These are phyloP conservation scores for Tiliacea aurago DNA, from an alignment of 2,888 invertebrate species.

Conservation along the genomic window DNA sequence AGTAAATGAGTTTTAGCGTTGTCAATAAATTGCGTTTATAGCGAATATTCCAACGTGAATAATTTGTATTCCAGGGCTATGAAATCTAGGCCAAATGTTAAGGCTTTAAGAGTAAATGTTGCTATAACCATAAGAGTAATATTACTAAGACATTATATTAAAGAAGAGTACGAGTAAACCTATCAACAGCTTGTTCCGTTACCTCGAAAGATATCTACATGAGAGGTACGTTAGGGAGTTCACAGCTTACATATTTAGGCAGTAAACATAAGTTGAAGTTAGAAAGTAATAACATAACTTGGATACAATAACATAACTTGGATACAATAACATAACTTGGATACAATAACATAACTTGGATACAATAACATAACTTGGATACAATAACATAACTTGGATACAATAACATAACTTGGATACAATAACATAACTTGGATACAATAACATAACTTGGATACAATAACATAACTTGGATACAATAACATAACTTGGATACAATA, in stretches of 20 bases:
- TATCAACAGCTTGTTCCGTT: not conserved
- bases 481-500: too few relatives aligned
- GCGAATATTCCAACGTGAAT: not conserved
- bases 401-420: too few relatives aligned
- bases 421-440: too few relatives aligned
- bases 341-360: too few relatives aligned
- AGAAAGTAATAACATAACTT: conserved; percentile 55
- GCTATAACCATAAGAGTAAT: conserved; percentile 7
- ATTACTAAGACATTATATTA: conserved; percentile 22
- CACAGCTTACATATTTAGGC: conserved; percentile 38
- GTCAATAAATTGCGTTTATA: not conserved
- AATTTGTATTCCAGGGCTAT: not conserved
- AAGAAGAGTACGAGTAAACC: not conserved
- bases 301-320: too few relatives aligned
- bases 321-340: too few relatives aligned
- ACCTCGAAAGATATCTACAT: too few relatives aligned
- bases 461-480: too few relatives aligned
- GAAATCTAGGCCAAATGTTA: not conserved
- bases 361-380: too few relatives aligned
- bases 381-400: too few relatives aligned
- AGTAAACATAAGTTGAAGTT: conserved; percentile 43
- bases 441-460: too few relatives aligned
- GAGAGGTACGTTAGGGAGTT: conserved; percentile 31
- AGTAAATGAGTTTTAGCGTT: not conserved
- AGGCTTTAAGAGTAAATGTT: conserved; percentile 2